Conservation (phyloP, 2,888 invertebrate genomes). For the Oscheius sp. region DNA sequence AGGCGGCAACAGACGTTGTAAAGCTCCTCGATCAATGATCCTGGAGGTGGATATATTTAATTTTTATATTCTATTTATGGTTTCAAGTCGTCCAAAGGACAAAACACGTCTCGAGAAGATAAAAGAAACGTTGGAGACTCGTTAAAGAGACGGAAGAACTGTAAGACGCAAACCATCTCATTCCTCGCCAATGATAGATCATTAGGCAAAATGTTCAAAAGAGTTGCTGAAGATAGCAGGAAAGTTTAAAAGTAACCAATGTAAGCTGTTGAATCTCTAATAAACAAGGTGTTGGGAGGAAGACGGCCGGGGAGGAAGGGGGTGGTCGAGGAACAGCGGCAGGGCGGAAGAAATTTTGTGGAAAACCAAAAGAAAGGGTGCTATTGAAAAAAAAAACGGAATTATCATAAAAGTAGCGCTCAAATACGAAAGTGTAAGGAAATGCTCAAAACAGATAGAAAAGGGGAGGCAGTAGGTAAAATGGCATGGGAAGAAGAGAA, state of each 20-base stretch:
- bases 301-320: no score
- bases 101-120: constrained; percentile 12
- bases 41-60: constrained; percentile 17
- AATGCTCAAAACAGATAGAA: no score
- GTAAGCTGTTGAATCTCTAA: not conserved
- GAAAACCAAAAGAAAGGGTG: not conserved
- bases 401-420: no score
- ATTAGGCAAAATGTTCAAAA: no score
- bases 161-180: no score
- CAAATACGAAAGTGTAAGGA: no score
- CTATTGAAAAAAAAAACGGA: not conserved
- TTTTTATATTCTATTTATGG: not conserved
- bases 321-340: not conserved
- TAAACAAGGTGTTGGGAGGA: not conserved
- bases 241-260: not conserved
- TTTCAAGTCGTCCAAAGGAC: not conserved
- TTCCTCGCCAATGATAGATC: no score
- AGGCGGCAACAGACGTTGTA: constrained; percentile 36
- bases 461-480: no score
- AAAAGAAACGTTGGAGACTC: not conserved
- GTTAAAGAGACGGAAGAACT: not conserved
- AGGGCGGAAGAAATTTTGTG: not conserved
- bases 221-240: no score
- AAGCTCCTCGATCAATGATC: constrained; percentile 36
- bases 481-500: no score